These are phyloP conservation scores for Drosophila setosimentum DNA, from an alignment of 2,888 invertebrate genomes.

Conservation along the genomic window DNA sequence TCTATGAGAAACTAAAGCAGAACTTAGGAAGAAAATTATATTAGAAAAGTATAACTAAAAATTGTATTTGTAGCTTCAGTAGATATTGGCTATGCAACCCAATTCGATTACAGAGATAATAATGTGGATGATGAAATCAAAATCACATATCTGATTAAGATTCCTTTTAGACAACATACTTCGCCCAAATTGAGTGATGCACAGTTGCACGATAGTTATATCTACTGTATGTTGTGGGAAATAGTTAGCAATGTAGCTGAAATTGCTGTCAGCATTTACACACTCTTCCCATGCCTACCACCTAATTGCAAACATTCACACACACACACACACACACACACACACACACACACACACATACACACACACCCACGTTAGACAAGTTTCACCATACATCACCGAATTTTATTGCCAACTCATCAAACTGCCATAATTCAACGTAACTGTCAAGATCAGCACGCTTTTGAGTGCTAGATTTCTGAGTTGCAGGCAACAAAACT, in stretches of 20 bases:
- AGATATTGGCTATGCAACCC: not conserved
- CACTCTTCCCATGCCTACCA: not conserved
- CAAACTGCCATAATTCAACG: constrained; percentile 81
- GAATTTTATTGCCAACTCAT: constrained; percentile 78
- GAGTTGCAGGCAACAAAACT: constrained; percentile 22
- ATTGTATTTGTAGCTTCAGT: not conserved
- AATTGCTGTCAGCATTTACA: constrained; percentile 10
- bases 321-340: constrained; percentile 9
- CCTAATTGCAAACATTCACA: constrained; percentile 18
- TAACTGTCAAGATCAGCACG: constrained; percentile 81
- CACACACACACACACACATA: not conserved
- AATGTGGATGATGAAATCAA: not conserved
- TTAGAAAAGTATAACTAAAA: not conserved
- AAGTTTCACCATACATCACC: constrained; percentile 28
- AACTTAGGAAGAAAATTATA: too few relatives aligned
- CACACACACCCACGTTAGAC: constrained; percentile 35
- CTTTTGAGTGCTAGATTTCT: constrained; percentile 53
- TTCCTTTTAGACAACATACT: not conserved
- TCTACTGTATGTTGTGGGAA: not conserved
- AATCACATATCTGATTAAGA: not conserved
- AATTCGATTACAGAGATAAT: too few relatives aligned
- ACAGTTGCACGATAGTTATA: not conserved
- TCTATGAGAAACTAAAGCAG: not conserved
- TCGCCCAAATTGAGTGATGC: not conserved
- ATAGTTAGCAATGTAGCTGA: constrained; percentile 25